Conservation (phyloP, 1,140 invertebrate genomes). For the Bradysia coprophila region DNA sequence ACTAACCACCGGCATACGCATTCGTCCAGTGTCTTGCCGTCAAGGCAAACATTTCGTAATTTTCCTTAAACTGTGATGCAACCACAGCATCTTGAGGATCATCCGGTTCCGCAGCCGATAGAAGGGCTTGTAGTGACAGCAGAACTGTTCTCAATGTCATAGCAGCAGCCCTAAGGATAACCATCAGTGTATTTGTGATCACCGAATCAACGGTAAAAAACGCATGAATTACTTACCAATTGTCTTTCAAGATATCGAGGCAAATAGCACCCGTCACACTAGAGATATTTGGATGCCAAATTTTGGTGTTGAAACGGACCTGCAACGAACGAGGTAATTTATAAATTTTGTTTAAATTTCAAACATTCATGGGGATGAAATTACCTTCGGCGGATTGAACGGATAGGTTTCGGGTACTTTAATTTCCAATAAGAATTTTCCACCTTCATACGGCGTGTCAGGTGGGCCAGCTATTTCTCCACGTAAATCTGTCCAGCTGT, state of each 20-base stretch:
- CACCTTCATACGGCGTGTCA: conserved; percentile 94
- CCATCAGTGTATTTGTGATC: too few relatives aligned
- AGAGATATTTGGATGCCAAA: conserved; percentile 99
- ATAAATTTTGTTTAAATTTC: background rate
- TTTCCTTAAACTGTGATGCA: conserved; percentile 87
- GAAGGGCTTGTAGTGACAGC: conserved; percentile 76
- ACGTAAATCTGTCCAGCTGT: conserved; percentile 76
- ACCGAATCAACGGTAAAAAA: too few relatives aligned
- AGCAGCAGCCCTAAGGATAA: conserved; percentile 96
- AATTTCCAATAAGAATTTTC: conserved; percentile 85
- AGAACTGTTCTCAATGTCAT: conserved; percentile 94
- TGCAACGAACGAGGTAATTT: conserved; percentile 19
- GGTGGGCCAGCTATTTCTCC: conserved; percentile 86
- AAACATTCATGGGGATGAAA: conserved; percentile 3
- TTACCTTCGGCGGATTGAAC: conserved; percentile 95
- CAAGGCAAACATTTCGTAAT: conserved; percentile 62
- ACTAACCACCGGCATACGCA: conserved; percentile 70
- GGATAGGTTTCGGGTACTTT: conserved; percentile 98
- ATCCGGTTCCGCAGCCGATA: conserved; percentile 87
- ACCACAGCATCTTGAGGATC: conserved; percentile 97
- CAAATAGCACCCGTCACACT: conserved; percentile 98
- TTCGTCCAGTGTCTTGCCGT: conserved; percentile 93
- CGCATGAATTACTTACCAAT: too few relatives aligned
- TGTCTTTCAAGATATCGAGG: conserved; percentile 97
- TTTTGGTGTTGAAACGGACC: conserved; percentile 89